Base-by-base conservation (phyloP, 2,113 vertebrate species). In the Pluvianellus socialis region DNA sequence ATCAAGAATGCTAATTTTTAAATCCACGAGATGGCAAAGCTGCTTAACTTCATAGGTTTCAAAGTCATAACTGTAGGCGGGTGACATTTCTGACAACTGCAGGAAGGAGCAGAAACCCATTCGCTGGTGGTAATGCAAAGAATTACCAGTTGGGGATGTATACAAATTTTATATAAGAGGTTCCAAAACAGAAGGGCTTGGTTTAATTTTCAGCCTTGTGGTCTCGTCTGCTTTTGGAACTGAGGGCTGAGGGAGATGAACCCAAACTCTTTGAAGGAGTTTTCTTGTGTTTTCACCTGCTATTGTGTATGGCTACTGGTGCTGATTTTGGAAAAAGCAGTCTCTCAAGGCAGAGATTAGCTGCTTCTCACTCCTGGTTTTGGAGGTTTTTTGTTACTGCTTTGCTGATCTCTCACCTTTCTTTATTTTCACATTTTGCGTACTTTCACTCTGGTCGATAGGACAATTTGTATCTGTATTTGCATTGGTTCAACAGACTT, bases 11-110 rank as follows among this genome's bases (percentile, higher is more conserved):
- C 73, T 90, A 38, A 79, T 93, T 95, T 75, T 58, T 94, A 87
- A 96, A 91, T 95, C 76, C 52, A 65, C 4, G 5, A 45, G 80
- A 62, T 86, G 65, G 91, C 90, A 97, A 92, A 92, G 94, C 88
- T 95, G 55, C 85, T 95, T 94, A 93, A 35, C 71, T 81, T 97
- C 90, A 38, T 50, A 75, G 52, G 79, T 94, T 94, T 95, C 81
- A 68, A 72, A 86, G 47, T 55, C 58, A 2, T 42, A 63, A 21
- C 74, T 79, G 68, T 76, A 75, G 77, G 93, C 79, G 77, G 83
- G 71, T 91, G 92, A 92, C 58, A n/a, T 79, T 86, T 87, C 62
- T 89, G 90, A 71, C 76, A 92, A 52, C 24, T 59, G 77, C 84
- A 44, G 63, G 68, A 95, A 67, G 45, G 22, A 55, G 38, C 70